Base-by-base conservation (phyloP, 2,113 vertebrate genomes). In the Callopanchax toddi region DNA sequence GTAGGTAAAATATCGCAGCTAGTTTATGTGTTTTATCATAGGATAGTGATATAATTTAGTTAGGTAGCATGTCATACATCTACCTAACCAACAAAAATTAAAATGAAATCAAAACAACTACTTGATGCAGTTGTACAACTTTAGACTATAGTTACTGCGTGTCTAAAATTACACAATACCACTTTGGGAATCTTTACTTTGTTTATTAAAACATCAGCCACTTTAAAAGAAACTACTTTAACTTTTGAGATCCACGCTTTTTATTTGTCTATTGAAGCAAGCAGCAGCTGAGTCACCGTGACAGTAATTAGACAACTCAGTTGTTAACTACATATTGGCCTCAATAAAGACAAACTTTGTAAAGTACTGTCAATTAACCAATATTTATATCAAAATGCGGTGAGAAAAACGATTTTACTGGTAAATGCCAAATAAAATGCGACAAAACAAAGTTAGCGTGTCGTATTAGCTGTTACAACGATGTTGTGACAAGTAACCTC, bases 281-380 rank as follows among this genome's bases (percentile, higher is more conserved):
- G 9, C 8, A 18, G n/a, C 8, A 65, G 57, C 78, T 70, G 78
- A 73, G 73, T 78, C 76, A 80, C 36, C n/a, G n/a, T 58, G 53
- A 69, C 2, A 40, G 32, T 21, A 5, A 32, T 36, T 34, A 52
- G 2, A 25, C 37, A 43, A 25, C 45, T 45, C n/a, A n/a, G n/a
- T n/a, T n/a, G 32, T 20, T 36, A 54, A 23, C n/a, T 25, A 58
- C 23, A 66, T 36, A 26, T 15, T 60, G 42, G 10, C 54, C 20
- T 64, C 1, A 46, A 23, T 37, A 12, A 61, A 58, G 23, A 15
- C 23, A 40, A 44, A 54, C 36, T 58, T 67, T 60, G 9, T 25
- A 22, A 53, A 7, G 18, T 39, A 57, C 17, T 50, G 40, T 3
- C 18, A 23, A 40, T 36, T 18, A 17, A 16, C 37, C 52, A 6